phyloP scores from a whole-genome alignment of 2,113 vertebrate species.

The Antechinus flavipes region DNA sequence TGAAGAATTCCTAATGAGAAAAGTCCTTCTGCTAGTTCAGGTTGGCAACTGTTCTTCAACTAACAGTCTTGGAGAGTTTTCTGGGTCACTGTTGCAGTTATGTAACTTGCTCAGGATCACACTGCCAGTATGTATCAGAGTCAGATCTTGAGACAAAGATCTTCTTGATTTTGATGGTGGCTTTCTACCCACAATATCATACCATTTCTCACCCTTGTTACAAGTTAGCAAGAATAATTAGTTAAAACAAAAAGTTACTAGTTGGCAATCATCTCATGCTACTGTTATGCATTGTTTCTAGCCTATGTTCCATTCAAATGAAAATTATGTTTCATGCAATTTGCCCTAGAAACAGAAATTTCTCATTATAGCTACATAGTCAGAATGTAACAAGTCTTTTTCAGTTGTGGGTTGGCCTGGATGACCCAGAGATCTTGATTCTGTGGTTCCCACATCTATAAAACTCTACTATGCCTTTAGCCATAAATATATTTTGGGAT shows the following conservation, averaged over 20 bases:
- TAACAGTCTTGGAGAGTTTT: background rate
- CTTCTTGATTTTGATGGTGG: background rate
- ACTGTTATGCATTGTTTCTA: background rate
- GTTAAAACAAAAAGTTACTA: background rate
- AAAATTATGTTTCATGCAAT: background rate
- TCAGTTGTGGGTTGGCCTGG: background rate
- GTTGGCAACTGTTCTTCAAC: background rate
- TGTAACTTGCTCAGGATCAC: background rate
- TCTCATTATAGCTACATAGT: background rate
- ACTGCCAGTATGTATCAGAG: background rate
- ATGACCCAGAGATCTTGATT: background rate
- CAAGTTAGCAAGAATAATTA: background rate
- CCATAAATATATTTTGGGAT: background rate
- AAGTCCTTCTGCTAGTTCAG: background rate
- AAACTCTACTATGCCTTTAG: background rate
- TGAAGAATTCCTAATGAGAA: background rate
- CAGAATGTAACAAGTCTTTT: background rate
- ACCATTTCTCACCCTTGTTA: background rate
- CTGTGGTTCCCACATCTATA: background rate
- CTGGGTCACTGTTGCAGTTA: background rate
- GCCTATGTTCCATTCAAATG: background rate
- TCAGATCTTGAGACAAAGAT: background rate
- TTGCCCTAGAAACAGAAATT: background rate
- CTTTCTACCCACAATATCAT: background rate
- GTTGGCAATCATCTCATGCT: background rate